Percentiles rank a stretch among this genome's conserved stretches.
Evolutionary conservation across 2,888 invertebrate genomes (phyloP).

Genomic region (Tipula helvola): DNA sequence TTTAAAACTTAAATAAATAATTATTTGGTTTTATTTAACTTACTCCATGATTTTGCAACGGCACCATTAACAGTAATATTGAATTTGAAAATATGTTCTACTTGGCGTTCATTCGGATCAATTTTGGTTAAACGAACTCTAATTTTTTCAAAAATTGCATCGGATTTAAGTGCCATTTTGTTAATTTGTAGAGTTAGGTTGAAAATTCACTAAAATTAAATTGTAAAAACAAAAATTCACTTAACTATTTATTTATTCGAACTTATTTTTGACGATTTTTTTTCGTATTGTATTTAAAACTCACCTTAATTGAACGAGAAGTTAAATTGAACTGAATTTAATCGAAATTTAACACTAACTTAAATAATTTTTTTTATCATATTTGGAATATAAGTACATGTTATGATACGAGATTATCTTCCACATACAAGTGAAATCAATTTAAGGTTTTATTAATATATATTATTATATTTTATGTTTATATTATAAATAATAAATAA

Average conservation of each 20-base stretch:
- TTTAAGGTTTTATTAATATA: background rate
- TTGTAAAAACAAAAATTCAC: background rate
- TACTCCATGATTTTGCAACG: conserved; percentile 17
- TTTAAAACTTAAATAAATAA: background rate
- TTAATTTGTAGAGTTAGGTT: background rate
- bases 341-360: background rate
- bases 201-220: background rate
- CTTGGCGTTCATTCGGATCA: conserved; percentile 15
- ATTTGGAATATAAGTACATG: background rate
- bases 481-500: background rate
- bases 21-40: conserved; percentile 1
- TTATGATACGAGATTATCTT: background rate
- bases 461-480: background rate
- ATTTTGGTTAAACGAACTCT: conserved; percentile 15
- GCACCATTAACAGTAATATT: conserved; percentile 16
- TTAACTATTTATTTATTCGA: background rate
- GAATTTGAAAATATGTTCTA: conserved; percentile 17
- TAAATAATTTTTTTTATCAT: background rate
- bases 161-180: conserved; percentile 17
- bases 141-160: conserved; percentile 17
- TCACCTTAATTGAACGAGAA: background rate
- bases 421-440: background rate
- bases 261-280: no score
- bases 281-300: background rate
- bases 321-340: background rate